These are phyloP conservation scores for Drosophila macrospina DNA, from an alignment of 2,888 invertebrate genomes.

Conservation along the genomic window DNA sequence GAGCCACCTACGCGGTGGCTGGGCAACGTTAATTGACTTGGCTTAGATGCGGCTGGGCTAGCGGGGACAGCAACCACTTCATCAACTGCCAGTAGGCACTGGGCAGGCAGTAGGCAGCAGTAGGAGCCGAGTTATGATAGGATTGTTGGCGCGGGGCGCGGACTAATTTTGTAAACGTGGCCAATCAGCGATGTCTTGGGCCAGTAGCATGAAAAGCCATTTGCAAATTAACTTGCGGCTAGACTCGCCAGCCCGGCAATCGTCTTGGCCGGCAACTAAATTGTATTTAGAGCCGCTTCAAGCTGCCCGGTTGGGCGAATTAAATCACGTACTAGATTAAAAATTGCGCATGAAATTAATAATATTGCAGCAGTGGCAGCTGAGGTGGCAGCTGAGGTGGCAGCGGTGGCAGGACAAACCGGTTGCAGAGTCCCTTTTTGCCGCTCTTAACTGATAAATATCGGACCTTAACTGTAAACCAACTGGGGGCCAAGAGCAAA, in stretches of 20 bases:
- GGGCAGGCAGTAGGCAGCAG: background rate
- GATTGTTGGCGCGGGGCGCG: slow-evolving; percentile 21
- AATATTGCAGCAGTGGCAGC: slow-evolving; percentile 55
- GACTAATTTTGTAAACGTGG: slow-evolving; percentile 81
- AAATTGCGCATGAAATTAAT: slow-evolving; percentile 85
- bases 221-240: slow-evolving; percentile 82
- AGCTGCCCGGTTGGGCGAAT: slow-evolving; percentile 67
- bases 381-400: slow-evolving; percentile 10
- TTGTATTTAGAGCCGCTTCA: slow-evolving; percentile 75
- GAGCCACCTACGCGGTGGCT: slow-evolving; percentile 47
- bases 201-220: slow-evolving; percentile 71
- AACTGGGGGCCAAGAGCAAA: slow-evolving; percentile 18
- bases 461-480: slow-evolving; percentile 25
- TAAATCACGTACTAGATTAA: slow-evolving; percentile 85
- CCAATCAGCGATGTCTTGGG: slow-evolving; percentile 67
- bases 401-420: slow-evolving; percentile 39
- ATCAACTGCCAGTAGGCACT: slow-evolving; percentile 44
- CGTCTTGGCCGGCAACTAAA: slow-evolving; percentile 57
- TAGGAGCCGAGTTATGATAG: slow-evolving; percentile 28
- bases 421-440: slow-evolving; percentile 46
- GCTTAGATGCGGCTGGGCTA: slow-evolving; percentile 35
- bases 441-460: slow-evolving; percentile 25
- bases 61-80: slow-evolving; percentile 49
- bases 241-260: slow-evolving; percentile 47
- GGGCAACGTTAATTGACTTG: slow-evolving; percentile 69